Base-by-base conservation (phyloP, 2,113 vertebrate genomes). In the Donacobius atricapilla region DNA sequence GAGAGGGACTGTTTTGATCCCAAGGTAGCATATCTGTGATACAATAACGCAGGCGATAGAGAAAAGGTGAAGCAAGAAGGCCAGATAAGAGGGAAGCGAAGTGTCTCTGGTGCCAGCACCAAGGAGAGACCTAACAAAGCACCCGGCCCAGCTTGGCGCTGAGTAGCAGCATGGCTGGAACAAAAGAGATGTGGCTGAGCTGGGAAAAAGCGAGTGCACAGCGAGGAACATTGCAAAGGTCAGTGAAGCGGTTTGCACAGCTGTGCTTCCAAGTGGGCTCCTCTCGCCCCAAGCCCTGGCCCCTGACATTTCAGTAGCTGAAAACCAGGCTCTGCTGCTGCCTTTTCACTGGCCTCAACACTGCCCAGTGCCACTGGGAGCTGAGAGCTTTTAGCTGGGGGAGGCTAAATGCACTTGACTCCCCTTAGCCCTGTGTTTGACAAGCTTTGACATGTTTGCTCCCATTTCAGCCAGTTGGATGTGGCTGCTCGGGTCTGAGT, bases 1-100 rank as follows among this genome's bases (percentile, higher is more conserved):
- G 65, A 97, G 56, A 57, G 70, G 69, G 79, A 51, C 45, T 24
- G 53, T 47, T 83, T 63, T 39, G 64, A 93, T 93, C 93, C 79
- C 83, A 64, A 58, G 88, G 89, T 94, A 89, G 79, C n/a, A 9
- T 88, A 87, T 85, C 85, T 83, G 75, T 11, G 42, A 57, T 50
- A 81, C 76, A 94, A 81, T 85, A 94, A 82, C 1, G 24, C 1
- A 0, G 45, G 54, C 0, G 1, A 88, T 40, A 89, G 76, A 83
- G 78, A 93, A 92, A 94, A 97, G 89, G 86, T 96, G 87, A 95
- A 93, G 31, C 76, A 71, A 89, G 21, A 50, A 90, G 57, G 77
- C 24, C 80, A 92, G 91, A 94, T 87, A 94, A 96, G 79, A 91
- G 53, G 50, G 18, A 65, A 64, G 54, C 0, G 0, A 81, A 90